Conservation (phyloP, 2,113 vertebrate species). For the Protobothrops flavoviridis region DNA sequence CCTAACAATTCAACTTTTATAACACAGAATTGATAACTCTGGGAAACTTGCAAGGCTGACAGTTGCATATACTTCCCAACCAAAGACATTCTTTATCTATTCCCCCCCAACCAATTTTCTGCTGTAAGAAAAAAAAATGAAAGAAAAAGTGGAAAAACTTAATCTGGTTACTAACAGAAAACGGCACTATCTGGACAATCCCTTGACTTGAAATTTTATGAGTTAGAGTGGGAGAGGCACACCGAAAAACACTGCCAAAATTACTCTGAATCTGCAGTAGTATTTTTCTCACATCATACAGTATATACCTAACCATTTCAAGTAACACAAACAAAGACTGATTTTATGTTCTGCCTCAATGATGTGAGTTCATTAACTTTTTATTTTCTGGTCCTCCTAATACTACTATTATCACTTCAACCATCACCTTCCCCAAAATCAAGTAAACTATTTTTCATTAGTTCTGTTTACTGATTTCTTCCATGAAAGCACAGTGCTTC, state of each 20-base stretch:
- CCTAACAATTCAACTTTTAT: constrained; percentile 32
- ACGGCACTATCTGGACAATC: not conserved
- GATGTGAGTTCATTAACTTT: not conserved
- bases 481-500: not conserved
- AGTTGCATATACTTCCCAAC: too few relatives aligned
- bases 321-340: not conserved
- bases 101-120: not conserved
- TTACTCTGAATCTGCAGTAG: not conserved
- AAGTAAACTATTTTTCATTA: not conserved
- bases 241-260: not conserved
- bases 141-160: not conserved
- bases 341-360: not conserved
- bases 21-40: constrained; percentile 25
- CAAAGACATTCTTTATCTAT: not conserved
- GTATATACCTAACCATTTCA: not conserved
- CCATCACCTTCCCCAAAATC: not conserved
- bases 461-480: not conserved
- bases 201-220: not conserved
- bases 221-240: not conserved
- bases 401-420: not conserved
- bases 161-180: not conserved
- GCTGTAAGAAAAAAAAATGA: not conserved
- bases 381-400: not conserved
- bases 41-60: not conserved
- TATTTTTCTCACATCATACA: not conserved